These are phyloP conservation scores for Hydrolagus affinis DNA, from an alignment of 2,113 vertebrate genomes.

Conservation along the genomic window DNA sequence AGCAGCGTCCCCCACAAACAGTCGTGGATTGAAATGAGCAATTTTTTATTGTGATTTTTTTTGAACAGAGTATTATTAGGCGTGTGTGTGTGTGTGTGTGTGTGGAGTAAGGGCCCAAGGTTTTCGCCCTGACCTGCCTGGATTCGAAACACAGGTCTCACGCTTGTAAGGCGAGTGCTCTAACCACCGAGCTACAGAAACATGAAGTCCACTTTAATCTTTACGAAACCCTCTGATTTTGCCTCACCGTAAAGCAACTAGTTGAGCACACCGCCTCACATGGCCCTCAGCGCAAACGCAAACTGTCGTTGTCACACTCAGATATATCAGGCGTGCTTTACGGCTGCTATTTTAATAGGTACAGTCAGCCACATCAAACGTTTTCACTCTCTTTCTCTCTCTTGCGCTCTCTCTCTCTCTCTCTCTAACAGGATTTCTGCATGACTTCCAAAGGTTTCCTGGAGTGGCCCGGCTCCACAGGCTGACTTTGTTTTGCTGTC, in stretches of 20 bases:
- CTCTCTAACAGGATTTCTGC: background rate
- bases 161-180: too few relatives aligned
- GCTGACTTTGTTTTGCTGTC: background rate
- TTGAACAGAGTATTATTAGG: too few relatives aligned
- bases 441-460: background rate
- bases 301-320: background rate
- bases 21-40: too few relatives aligned
- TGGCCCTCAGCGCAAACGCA: background rate
- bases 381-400: too few relatives aligned
- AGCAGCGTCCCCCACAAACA: too few relatives aligned
- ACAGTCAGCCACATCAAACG: background rate
- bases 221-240: background rate
- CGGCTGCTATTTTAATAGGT: background rate
- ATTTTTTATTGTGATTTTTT: too few relatives aligned
- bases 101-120: too few relatives aligned
- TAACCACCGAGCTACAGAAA: slow-evolving; percentile 23
- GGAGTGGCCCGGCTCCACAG: background rate
- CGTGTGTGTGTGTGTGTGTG: too few relatives aligned
- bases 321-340: background rate
- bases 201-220: background rate
- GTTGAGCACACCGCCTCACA: background rate
- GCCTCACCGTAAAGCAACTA: too few relatives aligned
- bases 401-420: background rate
- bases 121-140: too few relatives aligned
- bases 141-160: too few relatives aligned